Base-by-base conservation (phyloP, 2,113 vertebrate genomes). In the Sinocyclocheilus maitianheensis region DNA sequence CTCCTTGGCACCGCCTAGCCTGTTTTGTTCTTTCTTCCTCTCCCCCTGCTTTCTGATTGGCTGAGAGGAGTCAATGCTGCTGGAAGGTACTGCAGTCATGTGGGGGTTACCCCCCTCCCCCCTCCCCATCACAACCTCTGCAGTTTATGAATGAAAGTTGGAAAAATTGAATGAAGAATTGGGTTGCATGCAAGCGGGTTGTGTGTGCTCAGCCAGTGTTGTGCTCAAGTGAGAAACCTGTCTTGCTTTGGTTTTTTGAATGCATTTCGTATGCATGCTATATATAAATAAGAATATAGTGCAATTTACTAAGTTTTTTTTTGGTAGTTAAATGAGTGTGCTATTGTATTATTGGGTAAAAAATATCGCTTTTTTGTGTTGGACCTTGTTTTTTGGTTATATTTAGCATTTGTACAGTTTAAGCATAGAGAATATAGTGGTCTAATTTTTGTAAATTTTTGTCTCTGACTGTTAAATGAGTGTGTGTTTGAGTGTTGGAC, bases 31-130 rank as follows among this genome's bases (percentile, higher is more conserved):
- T 10, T 67, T 65, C 85, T 60, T 88, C 89, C 78, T 84, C 88
- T 67, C 83, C 12, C 62, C 69, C 58, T 83, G 85, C 74, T 11
- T 71, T 83, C 74, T 24, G 84, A 93, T 93, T 94, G 92, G 90
- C 85, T 91, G 87, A 81, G 88, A 71, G 80, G 87, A 80, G 86
- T 90, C 34, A 80, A 26, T 74, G 69, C 81, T 83, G 40, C 79
- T 81, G 62, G 79, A 81, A 67, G 40, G 24, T 71, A 58, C 40
- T 65, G 79, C 84, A 81, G 76, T 87, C 58, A 77, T 62, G 37
- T 80, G 65, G 80, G 75, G 79, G 58, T 84, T 81, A 37, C 67
- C 77, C 76, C 58, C 65, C 51, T 51, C 53, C 53, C 18, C 18
- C 67, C 18, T n/a, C 24, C 24, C 16, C 7, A 83, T 26, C 53